Percentiles rank a stretch among this genome's conserved stretches.
Evolutionary conservation across 2,888 invertebrate species (phyloP).

Genomic region (Tachina fera): DNA sequence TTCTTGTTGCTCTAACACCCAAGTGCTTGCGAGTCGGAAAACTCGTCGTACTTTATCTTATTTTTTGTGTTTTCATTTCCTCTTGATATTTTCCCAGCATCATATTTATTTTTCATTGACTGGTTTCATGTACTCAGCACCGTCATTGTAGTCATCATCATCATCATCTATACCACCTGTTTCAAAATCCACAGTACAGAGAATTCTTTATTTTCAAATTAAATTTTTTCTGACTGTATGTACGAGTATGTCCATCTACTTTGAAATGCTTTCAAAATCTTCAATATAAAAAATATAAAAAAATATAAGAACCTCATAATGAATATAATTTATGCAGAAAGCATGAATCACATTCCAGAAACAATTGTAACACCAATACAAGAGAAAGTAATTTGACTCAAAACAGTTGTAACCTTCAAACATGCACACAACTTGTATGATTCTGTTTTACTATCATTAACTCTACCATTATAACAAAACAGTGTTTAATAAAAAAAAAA

Average conservation of each 20-base stretch:
- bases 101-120: constrained; percentile 44
- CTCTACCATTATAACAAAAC: too few species aligned
- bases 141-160: constrained; percentile 44
- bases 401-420: too few species aligned
- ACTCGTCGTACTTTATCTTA: constrained; percentile 55
- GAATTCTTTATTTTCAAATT: constrained; percentile 13
- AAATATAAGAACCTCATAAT: too few species aligned
- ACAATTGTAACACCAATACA: neutral
- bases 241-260: constrained; percentile 21
- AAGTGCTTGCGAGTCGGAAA: constrained; percentile 50
- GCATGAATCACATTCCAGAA: neutral
- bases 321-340: too few species aligned
- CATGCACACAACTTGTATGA: constrained; percentile 29
- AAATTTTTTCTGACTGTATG: constrained; percentile 24
- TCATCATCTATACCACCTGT: constrained; percentile 27
- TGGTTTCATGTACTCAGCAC: constrained; percentile 49
- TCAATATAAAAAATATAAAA: neutral
- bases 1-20: constrained; percentile 46
- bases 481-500: too few species aligned
- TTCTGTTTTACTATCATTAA: too few species aligned
- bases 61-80: constrained; percentile 57
- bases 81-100: constrained; percentile 53
- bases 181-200: constrained; percentile 32
- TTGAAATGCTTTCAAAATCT: neutral
- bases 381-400: neutral